Percentiles rank a stretch among this genome's conserved stretches.
These are phyloP conservation scores for Lagorchestes hirsutus DNA, from an alignment of 2,797 vertebrate species.

Conservation along the genomic window DNA sequence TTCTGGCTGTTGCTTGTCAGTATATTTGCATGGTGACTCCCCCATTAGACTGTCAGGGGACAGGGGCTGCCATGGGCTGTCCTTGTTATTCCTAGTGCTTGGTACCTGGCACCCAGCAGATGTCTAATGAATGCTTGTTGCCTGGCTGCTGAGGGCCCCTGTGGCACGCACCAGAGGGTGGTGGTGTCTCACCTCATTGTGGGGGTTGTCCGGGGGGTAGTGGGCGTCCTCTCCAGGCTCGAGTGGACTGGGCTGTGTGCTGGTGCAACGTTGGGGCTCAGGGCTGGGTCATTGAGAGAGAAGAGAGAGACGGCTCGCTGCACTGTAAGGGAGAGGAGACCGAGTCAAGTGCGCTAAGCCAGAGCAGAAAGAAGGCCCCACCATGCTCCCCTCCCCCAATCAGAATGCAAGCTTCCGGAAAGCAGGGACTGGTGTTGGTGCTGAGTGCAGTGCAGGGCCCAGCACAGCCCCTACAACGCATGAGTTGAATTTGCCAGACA, in stretches of 20 bases:
- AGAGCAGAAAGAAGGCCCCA: too few species aligned
- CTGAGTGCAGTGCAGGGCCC: not conserved
- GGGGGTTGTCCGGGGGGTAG: conserved; percentile 89
- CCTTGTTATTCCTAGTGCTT: not conserved
- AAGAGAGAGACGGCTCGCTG: conserved; percentile 94
- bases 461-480: not conserved
- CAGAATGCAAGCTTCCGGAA: not conserved
- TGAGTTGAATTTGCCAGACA: too few species aligned
- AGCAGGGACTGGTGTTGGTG: not conserved
- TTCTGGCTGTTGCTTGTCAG: not conserved
- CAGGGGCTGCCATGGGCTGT: too few species aligned
- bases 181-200: conserved; percentile 87
- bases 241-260: conserved; percentile 88
- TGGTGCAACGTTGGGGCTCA: conserved; percentile 86
- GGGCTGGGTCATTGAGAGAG: conserved; percentile 89
- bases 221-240: conserved; percentile 87
- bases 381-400: too few species aligned
- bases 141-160: too few species aligned
- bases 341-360: not conserved
- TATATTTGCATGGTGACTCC: too few species aligned
- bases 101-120: not conserved
- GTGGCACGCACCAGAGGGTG: not conserved
- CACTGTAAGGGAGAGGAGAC: conserved; percentile 85
- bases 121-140: not conserved
- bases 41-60: rapidly evolving